Conservation (phyloP, 2,888 invertebrate species). For the Bhutanitis thaidina region DNA sequence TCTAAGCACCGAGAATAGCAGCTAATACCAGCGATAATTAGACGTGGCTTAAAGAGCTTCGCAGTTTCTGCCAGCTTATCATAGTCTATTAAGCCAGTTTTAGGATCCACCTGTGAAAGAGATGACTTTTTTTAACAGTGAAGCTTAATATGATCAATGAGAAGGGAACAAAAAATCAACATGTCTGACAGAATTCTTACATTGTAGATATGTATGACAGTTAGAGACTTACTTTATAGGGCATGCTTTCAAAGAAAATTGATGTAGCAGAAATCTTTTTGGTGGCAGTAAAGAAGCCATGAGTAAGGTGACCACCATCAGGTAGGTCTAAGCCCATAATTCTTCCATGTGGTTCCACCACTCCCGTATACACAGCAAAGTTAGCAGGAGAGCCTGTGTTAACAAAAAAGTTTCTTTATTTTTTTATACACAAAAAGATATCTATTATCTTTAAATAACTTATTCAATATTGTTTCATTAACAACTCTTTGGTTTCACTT, state of each 20-base stretch:
- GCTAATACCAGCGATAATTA: constrained; percentile 96
- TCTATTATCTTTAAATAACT: not conserved
- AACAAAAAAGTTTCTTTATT: too few relatives aligned
- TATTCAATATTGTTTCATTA: too few relatives aligned
- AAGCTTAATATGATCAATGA: too few relatives aligned
- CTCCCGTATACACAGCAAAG: constrained; percentile 96
- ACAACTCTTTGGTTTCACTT: too few relatives aligned
- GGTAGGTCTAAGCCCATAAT: constrained; percentile 98
- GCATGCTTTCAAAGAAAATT: constrained; percentile 98
- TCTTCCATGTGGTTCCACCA: constrained; percentile 94
- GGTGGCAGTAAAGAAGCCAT: constrained; percentile 92
- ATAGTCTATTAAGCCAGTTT: constrained; percentile 95
- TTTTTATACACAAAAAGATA: too few relatives aligned
- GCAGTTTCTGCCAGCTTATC: constrained; percentile 91
- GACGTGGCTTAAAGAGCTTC: constrained; percentile 91
- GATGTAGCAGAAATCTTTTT: constrained; percentile 98
- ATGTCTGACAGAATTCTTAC: too few relatives aligned
- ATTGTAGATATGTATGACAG: too few relatives aligned
- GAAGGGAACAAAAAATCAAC: too few relatives aligned
- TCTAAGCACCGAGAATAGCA: constrained; percentile 96
- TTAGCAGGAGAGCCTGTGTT: constrained; percentile 92
- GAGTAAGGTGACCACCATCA: constrained; percentile 97
- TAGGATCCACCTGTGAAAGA: constrained; percentile 80
- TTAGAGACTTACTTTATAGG: constrained; percentile 91
- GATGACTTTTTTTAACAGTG: not conserved